These are phyloP conservation scores for Cerceris ruficornis DNA, from an alignment of 2,888 invertebrate genomes.

Conservation along the genomic window DNA sequence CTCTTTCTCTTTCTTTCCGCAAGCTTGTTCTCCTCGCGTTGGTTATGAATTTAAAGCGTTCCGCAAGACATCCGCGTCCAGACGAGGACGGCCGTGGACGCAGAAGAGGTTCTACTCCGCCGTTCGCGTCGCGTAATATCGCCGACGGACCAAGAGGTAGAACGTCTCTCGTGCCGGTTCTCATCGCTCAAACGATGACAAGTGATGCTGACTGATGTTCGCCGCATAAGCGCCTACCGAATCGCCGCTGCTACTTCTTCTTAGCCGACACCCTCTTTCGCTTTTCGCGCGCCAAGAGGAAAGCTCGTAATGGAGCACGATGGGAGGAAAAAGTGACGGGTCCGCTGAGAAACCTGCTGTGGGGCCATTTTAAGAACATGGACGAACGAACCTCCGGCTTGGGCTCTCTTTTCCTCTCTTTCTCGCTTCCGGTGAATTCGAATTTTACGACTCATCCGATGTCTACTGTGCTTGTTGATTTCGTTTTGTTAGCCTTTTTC, in stretches of 20 bases:
- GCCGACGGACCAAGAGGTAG: conserved; percentile 36
- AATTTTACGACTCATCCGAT: neutral
- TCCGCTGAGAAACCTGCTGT: conserved; percentile 24
- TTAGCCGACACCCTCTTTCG: conserved; percentile 15
- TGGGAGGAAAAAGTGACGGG: conserved; percentile 40
- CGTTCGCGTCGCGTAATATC: conserved; percentile 46
- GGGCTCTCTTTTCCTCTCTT: neutral
- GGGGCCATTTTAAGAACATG: conserved; percentile 29
- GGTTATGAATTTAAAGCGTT: conserved; percentile 52
- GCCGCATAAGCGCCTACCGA: conserved; percentile 61
- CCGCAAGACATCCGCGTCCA: conserved; percentile 19
- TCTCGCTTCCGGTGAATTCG: neutral
- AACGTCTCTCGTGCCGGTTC: conserved; percentile 49
- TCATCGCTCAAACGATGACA: conserved; percentile 77
- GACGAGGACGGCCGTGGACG: conserved; percentile 42
- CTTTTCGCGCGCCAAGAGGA: conserved; percentile 16
- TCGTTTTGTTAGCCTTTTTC: neutral
- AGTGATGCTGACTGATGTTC: conserved; percentile 76
- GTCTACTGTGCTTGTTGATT: neutral
- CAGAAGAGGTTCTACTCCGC: conserved; percentile 36
- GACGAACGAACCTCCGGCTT: neutral
- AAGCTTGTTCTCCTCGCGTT: conserved; percentile 27
- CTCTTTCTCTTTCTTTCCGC: conserved; percentile 21
- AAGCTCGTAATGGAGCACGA: conserved; percentile 47
- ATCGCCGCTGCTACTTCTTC: conserved; percentile 35